Conservation (phyloP, 2,888 invertebrate species). For the Villa cingulata region DNA sequence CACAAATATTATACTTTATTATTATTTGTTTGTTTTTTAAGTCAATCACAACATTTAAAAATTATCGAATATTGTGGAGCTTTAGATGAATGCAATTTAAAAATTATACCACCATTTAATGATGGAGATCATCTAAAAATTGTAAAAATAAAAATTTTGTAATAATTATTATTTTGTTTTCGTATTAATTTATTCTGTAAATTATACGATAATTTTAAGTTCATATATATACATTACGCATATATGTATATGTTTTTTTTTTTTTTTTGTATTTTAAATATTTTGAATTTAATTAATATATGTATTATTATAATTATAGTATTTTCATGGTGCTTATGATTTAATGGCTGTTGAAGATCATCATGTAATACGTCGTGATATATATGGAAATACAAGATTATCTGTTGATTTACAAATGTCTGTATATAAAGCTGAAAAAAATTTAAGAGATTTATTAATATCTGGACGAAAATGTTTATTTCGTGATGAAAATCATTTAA, state of each 20-base stretch:
- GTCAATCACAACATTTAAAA: constrained; percentile 10
- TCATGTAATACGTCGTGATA: constrained; percentile 16
- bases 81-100: constrained; percentile 20
- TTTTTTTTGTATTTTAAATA: background rate
- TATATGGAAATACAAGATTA: constrained; percentile 15
- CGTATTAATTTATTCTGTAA: no score
- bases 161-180: background rate
- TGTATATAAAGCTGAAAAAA: constrained; percentile 21
- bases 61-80: constrained; percentile 16
- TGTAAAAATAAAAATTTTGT: background rate
- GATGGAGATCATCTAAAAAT: background rate
- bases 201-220: no score
- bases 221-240: background rate
- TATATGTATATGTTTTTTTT: constrained; percentile 9
- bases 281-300: background rate
- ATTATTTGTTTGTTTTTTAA: background rate
- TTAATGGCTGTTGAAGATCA: constrained; percentile 21
- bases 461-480: constrained; percentile 30
- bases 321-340: constrained; percentile 25
- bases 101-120: constrained; percentile 14
- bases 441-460: constrained; percentile 25
- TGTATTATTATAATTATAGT: no score
- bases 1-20: no score
- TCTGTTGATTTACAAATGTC: constrained; percentile 19
- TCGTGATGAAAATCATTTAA: constrained; percentile 23